These are phyloP conservation scores for Climacteris rufus DNA, from an alignment of 2,113 vertebrate genomes.

Conservation along the genomic window DNA sequence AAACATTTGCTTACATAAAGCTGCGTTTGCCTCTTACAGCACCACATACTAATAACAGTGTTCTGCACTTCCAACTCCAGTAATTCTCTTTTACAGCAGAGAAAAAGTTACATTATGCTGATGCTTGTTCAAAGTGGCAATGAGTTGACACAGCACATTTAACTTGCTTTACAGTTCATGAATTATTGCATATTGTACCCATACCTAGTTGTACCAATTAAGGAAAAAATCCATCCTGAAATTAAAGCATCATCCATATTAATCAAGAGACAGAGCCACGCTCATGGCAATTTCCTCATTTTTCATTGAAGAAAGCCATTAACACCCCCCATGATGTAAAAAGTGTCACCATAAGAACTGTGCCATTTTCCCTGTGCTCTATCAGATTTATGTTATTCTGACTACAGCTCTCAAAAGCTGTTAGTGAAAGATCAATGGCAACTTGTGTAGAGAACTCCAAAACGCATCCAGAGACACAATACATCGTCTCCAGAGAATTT, in stretches of 20 bases:
- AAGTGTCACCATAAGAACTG: not conserved
- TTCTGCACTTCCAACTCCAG: not conserved
- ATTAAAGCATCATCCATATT: not conserved
- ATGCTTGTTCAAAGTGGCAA: not conserved
- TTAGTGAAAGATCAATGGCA: not conserved
- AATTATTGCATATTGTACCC: not conserved
- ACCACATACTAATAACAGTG: not conserved
- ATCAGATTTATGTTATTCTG: not conserved
- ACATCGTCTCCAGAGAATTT: not conserved
- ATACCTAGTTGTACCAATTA: not conserved
- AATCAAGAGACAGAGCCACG: not conserved
- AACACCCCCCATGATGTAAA: not conserved
- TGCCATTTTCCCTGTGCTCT: not conserved
- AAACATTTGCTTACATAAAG: not conserved
- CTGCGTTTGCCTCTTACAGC: not conserved
- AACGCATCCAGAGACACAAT: not conserved
- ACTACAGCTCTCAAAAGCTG: not conserved
- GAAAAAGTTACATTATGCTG: not conserved
- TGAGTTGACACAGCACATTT: not conserved
- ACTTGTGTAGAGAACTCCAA: not conserved
- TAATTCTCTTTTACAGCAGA: not conserved
- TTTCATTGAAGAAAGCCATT: not conserved
- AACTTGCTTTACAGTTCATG: not conserved
- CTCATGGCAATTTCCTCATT: not conserved
- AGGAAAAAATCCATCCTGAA: not conserved